These are phyloP conservation scores for Pseudorhombus dupliciocellatus DNA, from an alignment of 2,113 vertebrate species.

Conservation along the genomic window DNA sequence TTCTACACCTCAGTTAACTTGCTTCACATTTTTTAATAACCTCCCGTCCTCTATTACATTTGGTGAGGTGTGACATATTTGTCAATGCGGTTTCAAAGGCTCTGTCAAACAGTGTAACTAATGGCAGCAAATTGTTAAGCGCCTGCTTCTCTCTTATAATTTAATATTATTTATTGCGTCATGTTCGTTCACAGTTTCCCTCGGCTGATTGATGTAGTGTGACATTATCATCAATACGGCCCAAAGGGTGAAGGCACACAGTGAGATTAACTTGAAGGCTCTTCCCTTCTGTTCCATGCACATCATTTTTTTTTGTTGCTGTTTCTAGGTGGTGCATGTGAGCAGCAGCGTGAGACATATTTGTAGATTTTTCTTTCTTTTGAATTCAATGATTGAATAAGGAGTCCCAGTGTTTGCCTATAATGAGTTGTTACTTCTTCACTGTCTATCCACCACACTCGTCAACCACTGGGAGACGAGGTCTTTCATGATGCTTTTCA, in stretches of 20 bases:
- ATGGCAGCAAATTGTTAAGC: constrained; percentile 49
- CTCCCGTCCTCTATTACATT: constrained; percentile 35
- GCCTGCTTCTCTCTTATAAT: constrained; percentile 36
- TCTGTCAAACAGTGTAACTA: constrained; percentile 52
- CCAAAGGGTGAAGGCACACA: constrained; percentile 20
- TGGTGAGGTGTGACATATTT: constrained; percentile 58
- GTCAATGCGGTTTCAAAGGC: constrained; percentile 50
- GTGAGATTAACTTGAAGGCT: constrained; percentile 45
- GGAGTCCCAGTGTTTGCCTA: constrained; percentile 50
- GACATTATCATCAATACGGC: constrained; percentile 61
- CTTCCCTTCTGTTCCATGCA: constrained; percentile 25
- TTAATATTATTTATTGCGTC: constrained; percentile 40
- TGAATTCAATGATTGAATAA: constrained; percentile 50
- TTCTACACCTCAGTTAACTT: constrained; percentile 46
- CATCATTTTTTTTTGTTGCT: constrained; percentile 12
- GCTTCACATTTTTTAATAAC: constrained; percentile 31
- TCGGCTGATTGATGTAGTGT: constrained; percentile 55
- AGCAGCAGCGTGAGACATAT: constrained; percentile 29
- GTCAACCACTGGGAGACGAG: constrained; percentile 53
- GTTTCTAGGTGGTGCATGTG: constrained; percentile 33
- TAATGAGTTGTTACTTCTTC: constrained; percentile 60
- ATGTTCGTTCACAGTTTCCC: constrained; percentile 45
- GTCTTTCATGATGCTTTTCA: constrained; percentile 64
- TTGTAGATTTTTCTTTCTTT: constrained; percentile 40
- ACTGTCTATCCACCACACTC: constrained; percentile 63